Conservation (phyloP, 2,797 vertebrate species). For the Pagetopsis macropterus region DNA sequence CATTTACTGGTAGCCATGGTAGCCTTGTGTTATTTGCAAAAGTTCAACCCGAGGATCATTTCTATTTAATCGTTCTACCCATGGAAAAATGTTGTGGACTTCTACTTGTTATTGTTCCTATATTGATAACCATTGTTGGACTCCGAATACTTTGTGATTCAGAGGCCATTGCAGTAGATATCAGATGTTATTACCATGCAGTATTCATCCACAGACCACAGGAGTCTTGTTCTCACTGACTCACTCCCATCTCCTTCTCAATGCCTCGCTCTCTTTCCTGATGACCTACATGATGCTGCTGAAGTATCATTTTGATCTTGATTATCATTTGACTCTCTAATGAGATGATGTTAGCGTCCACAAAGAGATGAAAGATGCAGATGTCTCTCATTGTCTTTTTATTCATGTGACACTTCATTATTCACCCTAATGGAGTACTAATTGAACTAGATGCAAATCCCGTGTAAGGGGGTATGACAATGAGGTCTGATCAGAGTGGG, state of each 20-base stretch:
- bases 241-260: slow-evolving; percentile 8
- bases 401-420: slow-evolving; percentile 67
- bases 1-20: neutral
- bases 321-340: slow-evolving; percentile 58
- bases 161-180: neutral
- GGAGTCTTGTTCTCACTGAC: slow-evolving; percentile 6
- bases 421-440: slow-evolving; percentile 59
- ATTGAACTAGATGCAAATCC: slow-evolving; percentile 64
- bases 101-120: neutral
- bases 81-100: neutral
- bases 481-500: slow-evolving; percentile 18
- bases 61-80: too few relatives aligned
- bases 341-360: slow-evolving; percentile 43
- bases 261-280: slow-evolving; percentile 28
- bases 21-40: too few relatives aligned
- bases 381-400: slow-evolving; percentile 61
- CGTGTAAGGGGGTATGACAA: slow-evolving; percentile 30
- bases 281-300: slow-evolving; percentile 41
- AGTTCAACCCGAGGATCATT: too few relatives aligned
- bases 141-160: neutral
- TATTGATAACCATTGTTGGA: neutral
- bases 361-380: slow-evolving; percentile 63
- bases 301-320: slow-evolving; percentile 18
- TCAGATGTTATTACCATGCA: neutral
- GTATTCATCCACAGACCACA: slow-evolving; percentile 18